These are phyloP conservation scores for Siderastrea siderea DNA, from an alignment of 92 coral and sea anemone species.

Conservation along the genomic window DNA sequence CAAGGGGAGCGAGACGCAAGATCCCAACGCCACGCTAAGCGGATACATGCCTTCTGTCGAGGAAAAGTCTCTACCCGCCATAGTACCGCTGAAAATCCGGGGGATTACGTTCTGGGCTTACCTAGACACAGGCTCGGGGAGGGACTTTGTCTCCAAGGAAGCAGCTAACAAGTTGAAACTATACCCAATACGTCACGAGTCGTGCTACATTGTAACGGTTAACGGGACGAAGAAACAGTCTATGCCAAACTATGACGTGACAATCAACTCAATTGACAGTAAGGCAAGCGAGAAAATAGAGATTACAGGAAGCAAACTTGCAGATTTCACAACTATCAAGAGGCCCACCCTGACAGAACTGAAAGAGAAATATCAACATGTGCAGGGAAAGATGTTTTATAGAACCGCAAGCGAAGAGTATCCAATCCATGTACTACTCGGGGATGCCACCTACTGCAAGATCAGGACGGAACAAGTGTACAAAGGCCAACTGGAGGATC, in stretches of 20 bases:
- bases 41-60: conserved; percentile 30
- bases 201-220: conserved; percentile 67
- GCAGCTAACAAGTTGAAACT: conserved; percentile 47
- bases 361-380: conserved; percentile 61
- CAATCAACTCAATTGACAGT: conserved; percentile 49
- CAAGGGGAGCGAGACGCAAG: neutral
- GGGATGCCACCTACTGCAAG: conserved; percentile 43
- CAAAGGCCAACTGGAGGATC: conserved; percentile 75
- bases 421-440: conserved; percentile 61
- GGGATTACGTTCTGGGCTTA: conserved; percentile 67
- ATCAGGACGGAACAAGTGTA: conserved; percentile 54
- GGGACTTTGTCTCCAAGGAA: conserved; percentile 64
- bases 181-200: conserved; percentile 57
- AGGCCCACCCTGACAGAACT: conserved; percentile 42
- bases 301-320: conserved; percentile 64
- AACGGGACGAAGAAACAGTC: conserved; percentile 63
- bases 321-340: conserved; percentile 64
- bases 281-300: conserved; percentile 53
- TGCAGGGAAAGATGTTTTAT: conserved; percentile 60
- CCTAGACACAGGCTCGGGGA: conserved; percentile 75
- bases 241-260: conserved; percentile 63
- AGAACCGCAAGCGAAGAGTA: conserved; percentile 55
- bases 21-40: neutral
- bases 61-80: conserved; percentile 61
- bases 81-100: conserved; percentile 61